Base-by-base conservation (phyloP, 2,797 vertebrate species). In the Gallinago stenura region DNA sequence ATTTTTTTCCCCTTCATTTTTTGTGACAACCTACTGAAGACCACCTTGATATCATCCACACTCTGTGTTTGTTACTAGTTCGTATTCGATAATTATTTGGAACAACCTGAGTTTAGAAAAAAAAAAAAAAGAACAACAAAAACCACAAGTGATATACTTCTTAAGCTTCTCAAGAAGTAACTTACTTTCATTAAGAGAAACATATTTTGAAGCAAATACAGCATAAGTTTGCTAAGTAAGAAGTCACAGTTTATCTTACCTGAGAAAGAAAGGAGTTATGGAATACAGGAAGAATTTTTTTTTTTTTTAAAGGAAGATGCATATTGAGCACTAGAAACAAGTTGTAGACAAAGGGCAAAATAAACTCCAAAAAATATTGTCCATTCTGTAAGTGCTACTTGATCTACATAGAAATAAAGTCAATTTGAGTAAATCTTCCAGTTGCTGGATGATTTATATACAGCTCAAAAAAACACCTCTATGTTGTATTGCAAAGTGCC, bases 181-280 rank as follows among this genome's bases (percentile, higher is more conserved):
- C 11, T 62, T 20, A 7, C 46, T 76, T 33, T 79, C 39, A 19
- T 58, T 57, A 78, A 65, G 26, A 81, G 78, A 71, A 77, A 20
- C 6, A 48, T 2, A 35, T 89, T 90, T 90, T 77, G 53, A 84
- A 84, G 71, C 7, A 83, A 83, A 73, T 57, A 92, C 12, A 77
- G 31, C 4, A 18, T 24, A 89, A 35, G 2, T 76, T 53, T 19
- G 48, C 66, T 48, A 91, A 94, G 61, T 43, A 61, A 71, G n/a
- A 72, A 81, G 37, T 20, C 16, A 78, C 30, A 65, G 50, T 64
- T 89, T 68, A 51, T 75, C 89, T 92, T 88, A 94, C 93, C 90
- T 92, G 92, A 53, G 45, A 94, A 81, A 91, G 37, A 28, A 86
- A 70, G 26, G 22, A 86, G 18, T 85, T 82, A 88, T 3, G 77